Evolutionary conservation across 2,797 vertebrate species (phyloP).

Genomic region (Ceryle rudis): DNA sequence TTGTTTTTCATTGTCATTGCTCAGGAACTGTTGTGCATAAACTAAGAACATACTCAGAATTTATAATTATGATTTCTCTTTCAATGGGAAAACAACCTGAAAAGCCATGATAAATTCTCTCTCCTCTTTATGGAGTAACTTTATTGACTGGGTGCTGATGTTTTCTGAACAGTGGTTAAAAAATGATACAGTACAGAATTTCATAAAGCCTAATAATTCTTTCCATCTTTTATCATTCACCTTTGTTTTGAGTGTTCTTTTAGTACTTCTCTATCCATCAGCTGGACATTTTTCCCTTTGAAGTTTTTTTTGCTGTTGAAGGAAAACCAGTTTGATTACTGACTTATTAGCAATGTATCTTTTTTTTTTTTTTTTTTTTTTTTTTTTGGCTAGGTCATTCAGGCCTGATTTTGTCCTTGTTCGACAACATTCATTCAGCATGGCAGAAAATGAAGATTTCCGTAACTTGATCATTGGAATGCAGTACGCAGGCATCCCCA

Average conservation of each 20-base stretch:
- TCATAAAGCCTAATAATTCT: not conserved
- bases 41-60: not conserved
- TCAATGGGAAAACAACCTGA: not conserved
- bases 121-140: not conserved
- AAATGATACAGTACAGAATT: not conserved
- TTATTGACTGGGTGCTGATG: not conserved
- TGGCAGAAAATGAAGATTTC: slow-evolving; percentile 98
- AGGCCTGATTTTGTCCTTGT: slow-evolving; percentile 95
- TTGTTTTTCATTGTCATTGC: not conserved
- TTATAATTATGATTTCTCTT: not conserved
- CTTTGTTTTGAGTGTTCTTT: not conserved
- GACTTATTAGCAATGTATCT: not conserved
- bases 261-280: not conserved
- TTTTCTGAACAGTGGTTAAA: not conserved
- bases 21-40: not conserved
- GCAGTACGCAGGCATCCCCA: slow-evolving; percentile 93
- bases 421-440: slow-evolving; percentile 95
- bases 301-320: not conserved
- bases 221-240: not conserved
- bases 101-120: not conserved
- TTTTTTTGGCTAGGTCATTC: slow-evolving; percentile 86
- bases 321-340: accelerated
- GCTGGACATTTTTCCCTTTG: not conserved
- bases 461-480: slow-evolving; percentile 95
- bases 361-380: not conserved